Evolutionary conservation across 2,888 invertebrate species (phyloP).

Genomic region (Strigamia crassipes): DNA sequence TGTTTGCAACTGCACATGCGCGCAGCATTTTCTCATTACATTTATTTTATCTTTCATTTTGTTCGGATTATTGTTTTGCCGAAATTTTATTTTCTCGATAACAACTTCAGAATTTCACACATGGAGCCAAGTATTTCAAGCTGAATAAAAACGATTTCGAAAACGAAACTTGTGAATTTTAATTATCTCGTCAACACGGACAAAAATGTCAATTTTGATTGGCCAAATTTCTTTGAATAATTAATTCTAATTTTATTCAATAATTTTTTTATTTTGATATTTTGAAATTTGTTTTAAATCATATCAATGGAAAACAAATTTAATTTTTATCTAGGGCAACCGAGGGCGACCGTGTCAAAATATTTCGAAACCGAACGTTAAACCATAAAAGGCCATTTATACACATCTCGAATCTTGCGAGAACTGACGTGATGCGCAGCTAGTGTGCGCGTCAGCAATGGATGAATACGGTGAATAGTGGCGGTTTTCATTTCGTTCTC

Average conservation of each 20-base stretch:
- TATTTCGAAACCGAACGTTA: background rate
- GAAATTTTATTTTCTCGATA: background rate
- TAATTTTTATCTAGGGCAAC: too few relatives aligned
- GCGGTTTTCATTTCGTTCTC: slow-evolving; percentile 34
- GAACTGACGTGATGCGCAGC: background rate
- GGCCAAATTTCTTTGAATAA: too few relatives aligned
- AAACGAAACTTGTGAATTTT: too few relatives aligned
- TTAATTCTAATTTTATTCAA: too few relatives aligned
- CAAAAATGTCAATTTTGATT: too few relatives aligned
- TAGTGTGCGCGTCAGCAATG: background rate
- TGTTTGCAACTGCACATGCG: background rate
- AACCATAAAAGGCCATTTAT: background rate
- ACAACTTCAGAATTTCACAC: too few relatives aligned
- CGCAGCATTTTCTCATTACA: background rate
- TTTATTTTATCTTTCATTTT: background rate
- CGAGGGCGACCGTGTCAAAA: background rate
- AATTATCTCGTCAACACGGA: too few relatives aligned
- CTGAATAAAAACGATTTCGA: too few relatives aligned
- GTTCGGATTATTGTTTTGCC: background rate
- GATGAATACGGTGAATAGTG: slow-evolving; percentile 37
- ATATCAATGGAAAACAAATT: too few relatives aligned
- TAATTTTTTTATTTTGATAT: too few relatives aligned
- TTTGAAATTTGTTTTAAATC: too few relatives aligned
- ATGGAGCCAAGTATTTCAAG: too few relatives aligned
- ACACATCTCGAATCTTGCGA: background rate